Conservation (phyloP, 2,888 invertebrate genomes). For the Lypha dubia region DNA sequence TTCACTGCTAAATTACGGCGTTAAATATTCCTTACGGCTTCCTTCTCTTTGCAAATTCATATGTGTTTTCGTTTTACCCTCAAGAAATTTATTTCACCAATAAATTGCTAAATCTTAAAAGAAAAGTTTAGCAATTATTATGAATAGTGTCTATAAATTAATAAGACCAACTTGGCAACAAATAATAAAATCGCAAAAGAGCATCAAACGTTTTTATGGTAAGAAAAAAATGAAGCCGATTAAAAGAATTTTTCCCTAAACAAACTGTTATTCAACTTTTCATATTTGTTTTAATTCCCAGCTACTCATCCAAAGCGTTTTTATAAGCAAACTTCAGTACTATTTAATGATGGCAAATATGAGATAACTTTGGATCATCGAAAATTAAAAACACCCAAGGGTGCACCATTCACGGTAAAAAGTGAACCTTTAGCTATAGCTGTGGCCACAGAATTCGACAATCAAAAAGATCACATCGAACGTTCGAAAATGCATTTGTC, state of each 20-base stretch:
- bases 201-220: constrained; percentile 76
- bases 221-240: constrained; percentile 38
- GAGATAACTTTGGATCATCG: constrained; percentile 95
- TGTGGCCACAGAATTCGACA: constrained; percentile 97
- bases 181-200: constrained; percentile 21
- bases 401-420: constrained; percentile 89
- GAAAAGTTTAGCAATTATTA: constrained; percentile 55
- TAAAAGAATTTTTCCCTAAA: not conserved
- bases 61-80: not conserved
- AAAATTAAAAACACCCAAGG: constrained; percentile 95
- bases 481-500: constrained; percentile 96
- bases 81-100: not conserved
- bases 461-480: constrained; percentile 90
- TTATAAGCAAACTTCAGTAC: constrained; percentile 89
- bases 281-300: constrained; percentile 44
- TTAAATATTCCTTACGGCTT: not conserved
- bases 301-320: constrained; percentile 87
- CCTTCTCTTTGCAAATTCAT: not conserved
- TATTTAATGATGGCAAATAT: constrained; percentile 88
- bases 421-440: constrained; percentile 96
- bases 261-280: constrained; percentile 60
- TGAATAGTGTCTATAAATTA: constrained; percentile 66
- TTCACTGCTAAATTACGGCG: not conserved
- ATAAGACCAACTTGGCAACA: constrained; percentile 59
- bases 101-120: constrained; percentile 54